Evolutionary conservation across 1,140 invertebrate genomes (phyloP).

Genomic region (Homarus americanus): DNA sequence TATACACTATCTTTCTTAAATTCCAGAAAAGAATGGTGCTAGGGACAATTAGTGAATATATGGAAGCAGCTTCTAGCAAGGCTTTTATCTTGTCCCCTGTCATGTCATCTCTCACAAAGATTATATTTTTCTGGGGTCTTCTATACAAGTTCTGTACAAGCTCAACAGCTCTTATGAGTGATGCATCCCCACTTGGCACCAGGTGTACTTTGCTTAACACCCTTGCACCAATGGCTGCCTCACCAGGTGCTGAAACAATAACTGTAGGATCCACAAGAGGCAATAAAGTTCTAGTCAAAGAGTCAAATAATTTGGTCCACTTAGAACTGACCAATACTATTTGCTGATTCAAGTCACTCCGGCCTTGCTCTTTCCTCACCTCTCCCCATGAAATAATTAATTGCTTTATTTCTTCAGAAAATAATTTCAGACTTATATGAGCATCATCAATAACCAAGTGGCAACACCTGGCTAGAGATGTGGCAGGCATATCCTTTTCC

Average conservation of each 20-base stretch:
- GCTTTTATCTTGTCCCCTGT: background rate
- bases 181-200: background rate
- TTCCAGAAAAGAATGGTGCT: background rate
- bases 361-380: constrained; percentile 13
- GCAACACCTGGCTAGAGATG: constrained; percentile 43
- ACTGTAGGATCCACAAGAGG: constrained; percentile 35
- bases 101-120: constrained; percentile 37
- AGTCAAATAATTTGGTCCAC: constrained; percentile 47
- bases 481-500: background rate
- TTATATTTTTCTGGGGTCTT: constrained; percentile 29
- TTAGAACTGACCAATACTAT: constrained; percentile 21
- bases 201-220: constrained; percentile 3
- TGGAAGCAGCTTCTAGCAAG: constrained; percentile 26
- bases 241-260: constrained; percentile 42
- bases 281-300: constrained; percentile 10
- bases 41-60: constrained; percentile 30
- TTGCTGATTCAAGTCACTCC: constrained; percentile 36
- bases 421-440: constrained; percentile 37
- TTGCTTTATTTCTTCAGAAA: constrained; percentile 40
- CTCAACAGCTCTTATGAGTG: background rate
- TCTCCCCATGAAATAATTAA: constrained; percentile 40
- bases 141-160: background rate
- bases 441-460: constrained; percentile 59
- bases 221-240: constrained; percentile 40
- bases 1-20: constrained; percentile 12